Base-by-base conservation (phyloP, 2,113 vertebrate species). In the Dicerorhinus sumatrensis region DNA sequence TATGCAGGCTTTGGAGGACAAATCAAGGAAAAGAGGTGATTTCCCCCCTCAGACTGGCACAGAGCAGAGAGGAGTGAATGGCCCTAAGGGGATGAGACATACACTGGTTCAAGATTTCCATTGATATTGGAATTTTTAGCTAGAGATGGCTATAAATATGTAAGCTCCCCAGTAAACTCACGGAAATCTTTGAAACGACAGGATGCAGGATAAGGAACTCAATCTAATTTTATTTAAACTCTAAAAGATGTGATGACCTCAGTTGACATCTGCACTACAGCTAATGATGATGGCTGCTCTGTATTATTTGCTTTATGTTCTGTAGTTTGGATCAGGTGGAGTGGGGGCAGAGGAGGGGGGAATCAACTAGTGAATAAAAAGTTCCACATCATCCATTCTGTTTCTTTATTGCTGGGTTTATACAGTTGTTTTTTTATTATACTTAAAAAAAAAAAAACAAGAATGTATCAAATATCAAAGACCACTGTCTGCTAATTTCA, bases 401-500 rank as follows among this genome's bases (percentile, higher is more conserved):
- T n/a, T 89, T 88, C 21, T 82, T 69, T 60, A 85, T 90, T 56
- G 16, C 65, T 81, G 79, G 48, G n/a, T 33, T 70, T 60, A 2
- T 54, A 4, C 11, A 54, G 23, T 88, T 56, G 11, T 60, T 89
- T 75, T 0, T 75, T 58, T 77, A 83, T 54, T 20, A 54, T 62
- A 54, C 20, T 81, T 82, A 18, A 65, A 73, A 81, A 58, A 73
- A 81, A 58, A 29, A 48, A 48, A 48, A 17, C 4, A 65, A 88
- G 39, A 67, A 73, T 36, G 6, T 31, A 91, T 79, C 25, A 91
- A 86, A 76, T 96, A 60, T 90, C 39, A 67, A 94, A 63, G 87
- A 79, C 8, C 62, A 72, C n/a, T 76, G 39, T 20, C n/a, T 97
- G 31, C 54, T 96, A 67, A 92, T 97, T 96, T 83, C 46, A 88